Percentiles rank a stretch among this genome's conserved stretches.
Evolutionary conservation across 2,888 invertebrate species (phyloP).

Genomic region (Drosophila emarginata): DNA sequence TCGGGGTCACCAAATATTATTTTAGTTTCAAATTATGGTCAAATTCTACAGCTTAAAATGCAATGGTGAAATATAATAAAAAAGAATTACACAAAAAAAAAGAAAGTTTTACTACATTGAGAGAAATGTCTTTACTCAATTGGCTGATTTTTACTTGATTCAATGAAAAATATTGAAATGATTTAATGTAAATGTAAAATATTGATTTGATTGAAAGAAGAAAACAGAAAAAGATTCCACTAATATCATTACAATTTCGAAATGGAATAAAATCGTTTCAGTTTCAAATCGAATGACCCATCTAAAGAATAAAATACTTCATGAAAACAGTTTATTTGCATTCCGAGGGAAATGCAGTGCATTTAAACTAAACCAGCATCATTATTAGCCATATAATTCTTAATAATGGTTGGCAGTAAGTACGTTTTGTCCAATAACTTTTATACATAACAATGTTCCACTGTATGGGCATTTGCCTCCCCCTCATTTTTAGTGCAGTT

Average conservation of each 20-base stretch:
- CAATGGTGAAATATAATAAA: too few species aligned
- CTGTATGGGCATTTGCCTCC: background rate
- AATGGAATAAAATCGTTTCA: background rate
- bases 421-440: constrained; percentile 34
- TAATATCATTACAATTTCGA: background rate
- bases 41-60: too few species aligned
- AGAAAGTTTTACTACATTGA: too few species aligned
- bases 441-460: background rate
- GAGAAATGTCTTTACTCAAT: too few species aligned
- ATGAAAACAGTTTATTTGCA: background rate
- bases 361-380: background rate
- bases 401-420: constrained; percentile 15
- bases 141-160: too few species aligned
- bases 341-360: background rate
- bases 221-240: too few species aligned
- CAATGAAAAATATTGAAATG: too few species aligned
- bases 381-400: constrained; percentile 1
- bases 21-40: background rate
- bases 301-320: background rate
- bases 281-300: background rate
- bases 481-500: constrained; percentile 14
- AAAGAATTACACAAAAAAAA: too few species aligned
- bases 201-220: too few species aligned
- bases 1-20: background rate
- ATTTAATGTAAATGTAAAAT: too few species aligned